Evolutionary conservation across 1,140 invertebrate genomes (phyloP).

Genomic region (Dolichoris vasculosae): DNA sequence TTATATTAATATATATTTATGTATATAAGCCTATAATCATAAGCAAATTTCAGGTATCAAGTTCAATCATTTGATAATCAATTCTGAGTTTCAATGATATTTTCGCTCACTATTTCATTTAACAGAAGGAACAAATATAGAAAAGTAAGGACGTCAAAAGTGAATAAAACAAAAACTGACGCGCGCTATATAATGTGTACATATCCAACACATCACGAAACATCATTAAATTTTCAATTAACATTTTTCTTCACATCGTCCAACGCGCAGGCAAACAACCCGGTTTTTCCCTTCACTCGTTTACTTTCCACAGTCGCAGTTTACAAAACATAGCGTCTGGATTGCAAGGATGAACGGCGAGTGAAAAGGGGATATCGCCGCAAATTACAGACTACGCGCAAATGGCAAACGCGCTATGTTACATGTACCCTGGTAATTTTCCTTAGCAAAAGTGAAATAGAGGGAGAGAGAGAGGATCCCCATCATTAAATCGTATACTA

Average conservation of each 20-base stretch:
- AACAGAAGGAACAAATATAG: not conserved
- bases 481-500: not conserved
- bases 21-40: not conserved
- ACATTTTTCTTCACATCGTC: not conserved
- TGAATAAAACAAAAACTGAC: not conserved
- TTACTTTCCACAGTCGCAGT: not conserved
- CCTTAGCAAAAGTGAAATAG: not conserved
- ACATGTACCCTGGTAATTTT: constrained; percentile 5
- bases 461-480: no score
- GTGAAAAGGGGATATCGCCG: constrained; percentile 24
- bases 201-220: not conserved
- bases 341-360: not conserved
- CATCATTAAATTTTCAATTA: constrained; percentile 45
- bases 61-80: not conserved
- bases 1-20: not conserved
- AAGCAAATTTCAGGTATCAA: not conserved
- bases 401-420: constrained; percentile 33
- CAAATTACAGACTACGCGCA: constrained; percentile 40
- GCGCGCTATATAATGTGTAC: not conserved
- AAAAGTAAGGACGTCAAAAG: not conserved
- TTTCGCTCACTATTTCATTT: not conserved
- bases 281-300: not conserved
- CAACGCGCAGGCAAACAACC: not conserved
- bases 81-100: not conserved
- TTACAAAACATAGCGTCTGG: not conserved